Percentiles rank a stretch among this genome's conserved stretches.
Conservation (phyloP, 2,888 invertebrate genomes). For the Dicycla oo region DNA sequence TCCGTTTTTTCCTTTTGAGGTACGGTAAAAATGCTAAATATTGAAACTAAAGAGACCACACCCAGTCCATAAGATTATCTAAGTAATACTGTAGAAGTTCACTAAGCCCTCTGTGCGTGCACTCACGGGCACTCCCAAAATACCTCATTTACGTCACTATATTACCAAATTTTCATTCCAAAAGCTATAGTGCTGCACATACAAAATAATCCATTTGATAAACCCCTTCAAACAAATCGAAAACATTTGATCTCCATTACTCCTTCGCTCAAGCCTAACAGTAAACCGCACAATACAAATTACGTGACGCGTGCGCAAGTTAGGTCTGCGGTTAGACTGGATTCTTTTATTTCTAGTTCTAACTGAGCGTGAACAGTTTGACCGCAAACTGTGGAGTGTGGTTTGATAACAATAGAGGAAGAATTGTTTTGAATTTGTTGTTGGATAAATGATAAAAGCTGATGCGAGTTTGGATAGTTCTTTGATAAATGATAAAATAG, state of each 20-base stretch:
- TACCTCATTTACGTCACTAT: not conserved
- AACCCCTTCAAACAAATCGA: constrained; percentile 42
- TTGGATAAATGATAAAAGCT: not conserved
- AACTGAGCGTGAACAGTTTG: constrained; percentile 79
- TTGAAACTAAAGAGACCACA: not conserved
- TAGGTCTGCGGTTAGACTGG: constrained; percentile 76
- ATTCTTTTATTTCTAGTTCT: constrained; percentile 75
- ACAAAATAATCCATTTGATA: constrained; percentile 14
- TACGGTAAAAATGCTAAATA: not conserved
- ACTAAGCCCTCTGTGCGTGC: not conserved
- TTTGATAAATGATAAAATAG: not conserved
- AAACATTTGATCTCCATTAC: constrained; percentile 57
- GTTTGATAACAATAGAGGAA: constrained; percentile 42
- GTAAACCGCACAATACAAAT: constrained; percentile 75
- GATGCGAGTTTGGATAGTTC: not conserved
- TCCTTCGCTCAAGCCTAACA: constrained; percentile 37
- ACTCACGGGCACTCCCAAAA: not conserved
- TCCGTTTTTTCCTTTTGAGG: too few relatives aligned
- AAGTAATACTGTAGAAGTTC: too few relatives aligned
- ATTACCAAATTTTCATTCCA: not conserved
- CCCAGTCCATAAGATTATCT: too few relatives aligned
- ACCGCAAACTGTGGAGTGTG: constrained; percentile 73
- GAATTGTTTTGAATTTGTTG: constrained; percentile 22
- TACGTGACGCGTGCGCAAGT: constrained; percentile 70
- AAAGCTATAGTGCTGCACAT: not conserved